Percentiles rank a stretch among this genome's conserved stretches.
phyloP scores from a whole-genome alignment of 2,797 vertebrate genomes.

The Furcifer pardalis region DNA sequence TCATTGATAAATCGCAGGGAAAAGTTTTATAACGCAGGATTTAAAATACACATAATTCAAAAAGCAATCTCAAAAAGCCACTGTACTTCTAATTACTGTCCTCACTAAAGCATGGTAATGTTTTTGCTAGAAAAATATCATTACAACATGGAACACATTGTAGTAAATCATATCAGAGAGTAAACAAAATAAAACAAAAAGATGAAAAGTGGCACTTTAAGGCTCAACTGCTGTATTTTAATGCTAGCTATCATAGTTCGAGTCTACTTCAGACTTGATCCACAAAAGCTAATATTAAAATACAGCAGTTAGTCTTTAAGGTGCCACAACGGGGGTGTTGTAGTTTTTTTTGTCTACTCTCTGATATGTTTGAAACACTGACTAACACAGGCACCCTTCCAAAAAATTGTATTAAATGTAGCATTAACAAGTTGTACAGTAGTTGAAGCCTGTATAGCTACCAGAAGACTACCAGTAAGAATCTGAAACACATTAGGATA shows the following conservation, averaged over 20 bases:
- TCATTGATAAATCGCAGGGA: not conserved
- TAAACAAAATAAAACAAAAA: no score
- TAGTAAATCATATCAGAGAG: no score
- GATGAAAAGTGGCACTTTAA: no score
- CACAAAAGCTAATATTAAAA: no score
- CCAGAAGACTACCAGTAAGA: not conserved
- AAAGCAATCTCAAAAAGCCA: not conserved
- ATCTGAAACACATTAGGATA: not conserved
- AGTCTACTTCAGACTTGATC: no score
- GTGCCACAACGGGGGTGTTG: no score
- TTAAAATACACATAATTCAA: not conserved
- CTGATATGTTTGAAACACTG: no score
- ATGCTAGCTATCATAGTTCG: no score
- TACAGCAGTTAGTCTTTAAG: no score
- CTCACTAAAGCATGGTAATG: not conserved
- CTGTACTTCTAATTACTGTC: not conserved
- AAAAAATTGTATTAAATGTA: not conserved
- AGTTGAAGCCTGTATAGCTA: not conserved
- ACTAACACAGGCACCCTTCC: no score
- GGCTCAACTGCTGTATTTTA: no score
- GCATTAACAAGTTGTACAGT: not conserved
- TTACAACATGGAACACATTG: not conserved
- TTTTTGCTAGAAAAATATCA: not conserved
- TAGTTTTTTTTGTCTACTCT: no score
- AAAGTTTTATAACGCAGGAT: not conserved